These are phyloP conservation scores for Riptortus pedestris DNA, from an alignment of 1,140 invertebrate genomes.

Conservation along the genomic window DNA sequence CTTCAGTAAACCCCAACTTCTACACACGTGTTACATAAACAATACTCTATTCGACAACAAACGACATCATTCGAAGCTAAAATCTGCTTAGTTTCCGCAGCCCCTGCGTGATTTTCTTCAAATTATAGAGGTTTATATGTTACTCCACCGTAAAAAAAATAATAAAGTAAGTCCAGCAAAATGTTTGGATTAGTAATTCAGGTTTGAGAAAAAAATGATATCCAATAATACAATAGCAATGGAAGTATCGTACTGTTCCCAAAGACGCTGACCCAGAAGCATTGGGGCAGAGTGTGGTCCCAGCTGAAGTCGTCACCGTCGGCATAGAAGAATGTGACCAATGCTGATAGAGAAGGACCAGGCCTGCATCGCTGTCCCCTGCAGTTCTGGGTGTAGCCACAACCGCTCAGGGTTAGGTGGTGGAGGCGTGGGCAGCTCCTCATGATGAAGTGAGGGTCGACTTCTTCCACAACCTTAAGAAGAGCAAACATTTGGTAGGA, in stretches of 20 bases:
- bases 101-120: too few species aligned
- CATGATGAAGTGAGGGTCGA: slow-evolving; percentile 34
- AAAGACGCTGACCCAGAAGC: slow-evolving; percentile 34
- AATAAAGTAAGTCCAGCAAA: too few species aligned
- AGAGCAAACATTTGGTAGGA: neutral
- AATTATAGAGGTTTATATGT: too few species aligned
- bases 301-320: slow-evolving; percentile 36
- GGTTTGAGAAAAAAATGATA: too few species aligned
- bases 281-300: slow-evolving; percentile 33
- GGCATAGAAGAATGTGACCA: slow-evolving; percentile 33
- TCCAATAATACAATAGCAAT: too few species aligned
- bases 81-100: too few species aligned
- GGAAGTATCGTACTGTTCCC: slow-evolving; percentile 27
- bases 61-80: too few species aligned
- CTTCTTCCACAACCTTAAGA: slow-evolving; percentile 35
- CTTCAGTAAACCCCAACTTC: too few species aligned
- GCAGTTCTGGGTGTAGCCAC: slow-evolving; percentile 29
- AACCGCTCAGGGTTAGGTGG: slow-evolving; percentile 33
- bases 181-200: too few species aligned
- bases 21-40: too few species aligned
- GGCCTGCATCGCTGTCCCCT: slow-evolving; percentile 14
- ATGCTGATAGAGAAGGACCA: neutral
- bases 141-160: too few species aligned
- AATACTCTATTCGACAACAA: too few species aligned
- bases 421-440: slow-evolving; percentile 31